These are phyloP conservation scores for Acropternis orthonyx DNA, from an alignment of 2,797 vertebrate genomes.

Conservation along the genomic window DNA sequence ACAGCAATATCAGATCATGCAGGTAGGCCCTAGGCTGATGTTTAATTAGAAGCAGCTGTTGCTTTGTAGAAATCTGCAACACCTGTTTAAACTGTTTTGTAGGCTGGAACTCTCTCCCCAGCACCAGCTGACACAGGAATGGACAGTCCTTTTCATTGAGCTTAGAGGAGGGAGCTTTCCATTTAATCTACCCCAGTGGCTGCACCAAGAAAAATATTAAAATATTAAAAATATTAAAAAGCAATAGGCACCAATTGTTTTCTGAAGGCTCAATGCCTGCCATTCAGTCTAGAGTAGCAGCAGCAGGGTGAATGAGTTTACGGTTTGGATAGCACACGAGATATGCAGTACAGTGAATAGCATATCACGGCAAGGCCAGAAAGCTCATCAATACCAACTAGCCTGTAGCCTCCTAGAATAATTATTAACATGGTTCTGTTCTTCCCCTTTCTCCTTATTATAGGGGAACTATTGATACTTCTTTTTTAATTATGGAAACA, in stretches of 20 bases:
- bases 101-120: neutral
- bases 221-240: neutral
- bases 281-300: neutral
- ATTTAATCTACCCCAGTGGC: neutral
- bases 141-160: neutral
- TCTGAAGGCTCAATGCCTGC: neutral
- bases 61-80: neutral
- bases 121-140: neutral
- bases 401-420: neutral
- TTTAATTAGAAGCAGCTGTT: neutral
- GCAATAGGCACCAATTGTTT: neutral
- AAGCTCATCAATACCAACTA: neutral
- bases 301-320: neutral
- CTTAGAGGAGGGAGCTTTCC: neutral
- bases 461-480: neutral
- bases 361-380: neutral
- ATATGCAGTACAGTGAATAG: neutral
- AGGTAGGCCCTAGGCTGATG: neutral
- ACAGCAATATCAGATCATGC: neutral
- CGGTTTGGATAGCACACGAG: neutral
- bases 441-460: neutral
- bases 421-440: neutral
- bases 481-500: conserved; percentile 13
- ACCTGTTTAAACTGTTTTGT: neutral
- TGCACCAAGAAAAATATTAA: neutral